Conservation (phyloP, 2,888 invertebrate genomes). For the Andrena haemorrhoa region DNA sequence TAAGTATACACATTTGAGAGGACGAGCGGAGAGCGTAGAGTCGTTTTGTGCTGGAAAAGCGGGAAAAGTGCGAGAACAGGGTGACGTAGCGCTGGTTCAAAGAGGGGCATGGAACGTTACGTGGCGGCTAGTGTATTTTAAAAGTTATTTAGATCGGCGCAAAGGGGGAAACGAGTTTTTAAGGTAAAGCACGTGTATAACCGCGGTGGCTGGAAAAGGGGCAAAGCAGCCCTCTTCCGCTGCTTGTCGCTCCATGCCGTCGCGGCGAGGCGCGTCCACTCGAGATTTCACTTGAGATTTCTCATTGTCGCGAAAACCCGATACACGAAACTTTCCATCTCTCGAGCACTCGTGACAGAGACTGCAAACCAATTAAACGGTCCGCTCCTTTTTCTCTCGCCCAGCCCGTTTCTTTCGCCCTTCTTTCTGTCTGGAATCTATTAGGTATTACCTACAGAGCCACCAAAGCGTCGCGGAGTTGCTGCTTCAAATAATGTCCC, state of each 20-base stretch:
- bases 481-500: background rate
- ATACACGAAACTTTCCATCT: slow-evolving; percentile 36
- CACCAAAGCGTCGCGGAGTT: background rate
- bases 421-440: background rate
- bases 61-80: background rate
- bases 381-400: slow-evolving; percentile 3
- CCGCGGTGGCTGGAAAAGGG: slow-evolving; percentile 10
- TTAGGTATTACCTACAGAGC: background rate
- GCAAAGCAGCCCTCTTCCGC: slow-evolving; percentile 1
- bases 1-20: background rate
- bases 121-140: slow-evolving; percentile 4
- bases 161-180: slow-evolving; percentile 7
- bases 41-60: background rate
- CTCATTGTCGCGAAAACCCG: slow-evolving; percentile 41
- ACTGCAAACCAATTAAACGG: slow-evolving; percentile 26
- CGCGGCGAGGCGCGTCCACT: slow-evolving; percentile 15
- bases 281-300: slow-evolving; percentile 34
- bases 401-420: background rate
- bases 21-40: background rate
- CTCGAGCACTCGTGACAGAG: background rate
- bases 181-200: slow-evolving; percentile 7
- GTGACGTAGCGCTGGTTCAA: background rate
- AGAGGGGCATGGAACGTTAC: background rate
- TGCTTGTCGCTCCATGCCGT: background rate
- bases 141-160: slow-evolving; percentile 29